Evolutionary conservation across 2,888 invertebrate genomes (phyloP), one percentile per base, ranked within the genome.

Genomic region (Pegoplata infirma): DNA sequence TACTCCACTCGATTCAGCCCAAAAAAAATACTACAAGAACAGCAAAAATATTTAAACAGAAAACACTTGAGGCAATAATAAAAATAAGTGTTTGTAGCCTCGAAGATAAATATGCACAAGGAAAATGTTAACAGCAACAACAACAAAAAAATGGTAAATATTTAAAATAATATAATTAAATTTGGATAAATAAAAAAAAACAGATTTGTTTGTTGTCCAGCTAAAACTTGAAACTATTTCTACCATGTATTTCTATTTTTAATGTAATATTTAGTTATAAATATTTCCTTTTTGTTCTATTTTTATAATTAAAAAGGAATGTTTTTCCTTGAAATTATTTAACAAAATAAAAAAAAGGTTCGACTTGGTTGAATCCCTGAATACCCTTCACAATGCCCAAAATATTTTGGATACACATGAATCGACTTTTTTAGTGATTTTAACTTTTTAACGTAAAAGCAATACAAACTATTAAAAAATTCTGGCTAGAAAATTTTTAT

Each of bases 61-160:
- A 77, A 73, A 73, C 64, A 73, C 77, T 73, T 64, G 64, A 64
- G 73, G 73, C 73, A 53, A 64, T 73, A 68, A 78, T 73, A 78
- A 73, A 78, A 64, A 64, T 59, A 78, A 73, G 64, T 69, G 73
- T 73, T 73, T 73, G 64, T 64, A 58, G 64, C 63, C 73, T 58
- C 14, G 21, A 19, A 69, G 55, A 72, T 16, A 59, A 67, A 64
- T 47, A 61, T 36, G 49, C 23, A 55, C n/a, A 21, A 66, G 56
- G 47, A 32, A 46, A 46, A 14, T 23, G 40, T 10, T 19, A 16
- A 71, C 44, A 59, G n/a, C n/a, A n/a, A n/a, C 16, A 59, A 49
- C n/a, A 63, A 44, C 6, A 21, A 16, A 58, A 69, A 51, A 23
- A 76, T 16, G 32, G 55, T 76, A 76, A 59, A 64, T 59, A 61